Base-by-base conservation (phyloP, 92 coral and sea anemone genomes). In the Ricordea florida region DNA sequence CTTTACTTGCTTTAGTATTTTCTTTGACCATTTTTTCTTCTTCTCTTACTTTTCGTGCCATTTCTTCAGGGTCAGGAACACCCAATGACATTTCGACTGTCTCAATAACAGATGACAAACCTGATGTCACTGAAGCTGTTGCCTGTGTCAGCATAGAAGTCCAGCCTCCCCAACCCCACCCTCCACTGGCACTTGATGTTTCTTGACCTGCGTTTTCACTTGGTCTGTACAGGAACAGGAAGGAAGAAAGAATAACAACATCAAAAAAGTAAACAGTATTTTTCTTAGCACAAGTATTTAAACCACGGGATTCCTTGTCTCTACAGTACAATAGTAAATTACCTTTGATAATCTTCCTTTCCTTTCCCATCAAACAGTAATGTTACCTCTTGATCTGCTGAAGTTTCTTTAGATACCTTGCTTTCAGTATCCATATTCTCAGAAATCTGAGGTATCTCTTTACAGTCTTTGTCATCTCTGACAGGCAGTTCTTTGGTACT, bases 91-190 rank as follows among this genome's bases (percentile, higher is more conserved):
- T 80, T 67, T 94, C 98, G 9, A 94, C 98, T 41, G 89, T 85
- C 81, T 92, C 98, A 69, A 94, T 85, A 31, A 94, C 93, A 23
- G 93, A 90, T 3, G 98, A 82, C 30, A 94, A 74, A 1, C 98
- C 97, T 66, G 97, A 88, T 1, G 97, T 83, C 65, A 91, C 93
- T 44, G 97, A 80, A 38, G 96, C 88, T 15, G 98, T 88, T 2
- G 97, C 98, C 48, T 92, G 97, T 3, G 93, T 81, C 56, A 94
- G 87, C 78, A 91, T 69, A 50, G 92, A 72, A 11, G 92, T 84
- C 97, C 97, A 94, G 24, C 90, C 80, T 34, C 97, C 92, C 97
- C 96, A 93, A 3, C 94, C 94, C 98, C 98, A 94, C 10, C 89
- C 87, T 35, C 83, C 68, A 26, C 64, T 4, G 25, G 76, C 10